Evolutionary conservation across 92 coral and sea anemone species (phyloP), one percentile per base, ranked within the genome.

Genomic region (Parazoanthus darwini): DNA sequence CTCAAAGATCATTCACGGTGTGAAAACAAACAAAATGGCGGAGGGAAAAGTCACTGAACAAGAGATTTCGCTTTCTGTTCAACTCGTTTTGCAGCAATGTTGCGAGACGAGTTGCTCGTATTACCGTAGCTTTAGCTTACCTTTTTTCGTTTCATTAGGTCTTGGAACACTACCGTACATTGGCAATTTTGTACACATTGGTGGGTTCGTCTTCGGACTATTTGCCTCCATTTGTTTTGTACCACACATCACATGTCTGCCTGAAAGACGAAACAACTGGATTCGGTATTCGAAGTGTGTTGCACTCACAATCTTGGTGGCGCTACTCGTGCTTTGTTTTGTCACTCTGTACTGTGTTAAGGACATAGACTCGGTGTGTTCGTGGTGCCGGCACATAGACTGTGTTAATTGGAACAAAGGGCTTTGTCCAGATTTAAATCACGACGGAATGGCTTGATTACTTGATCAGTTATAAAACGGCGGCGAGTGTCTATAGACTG

Each of bases 171-270:
- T 95, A 8, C 98, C 98, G 1, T 95, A 93, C 90, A 89, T 95
- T 59, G 98, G 98, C 18, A 95, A 95, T 89, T 95, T 95, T 81
- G 98, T 95, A 10, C 98, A 95, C 74, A 88, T 95, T 15, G 98
- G 98, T 33, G 98, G 98, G 5, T 95, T 95, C 59, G 11, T 95
- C 44, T 95, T 95, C 78, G 98, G 98, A 38, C 13, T 93, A 46
- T 74, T 95, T 25, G 89, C 92, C 1, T 88, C 98, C 3, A 38
- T 95, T 18, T 79, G 89, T 16, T 84, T 95, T 29, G 89, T 90
- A 35, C 91, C 92, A 13, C 80, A 86, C 44, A 54, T 51, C 79
- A 67, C 58, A 13, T 68, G 56, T 48, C 42, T 77, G 71, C 33
- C 35, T 38, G 9, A 38, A 22, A 85, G 82, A 23, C 59, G 70